Evolutionary conservation across 1,140 invertebrate species (phyloP).

Genomic region (Choristoneura fumiferana): DNA sequence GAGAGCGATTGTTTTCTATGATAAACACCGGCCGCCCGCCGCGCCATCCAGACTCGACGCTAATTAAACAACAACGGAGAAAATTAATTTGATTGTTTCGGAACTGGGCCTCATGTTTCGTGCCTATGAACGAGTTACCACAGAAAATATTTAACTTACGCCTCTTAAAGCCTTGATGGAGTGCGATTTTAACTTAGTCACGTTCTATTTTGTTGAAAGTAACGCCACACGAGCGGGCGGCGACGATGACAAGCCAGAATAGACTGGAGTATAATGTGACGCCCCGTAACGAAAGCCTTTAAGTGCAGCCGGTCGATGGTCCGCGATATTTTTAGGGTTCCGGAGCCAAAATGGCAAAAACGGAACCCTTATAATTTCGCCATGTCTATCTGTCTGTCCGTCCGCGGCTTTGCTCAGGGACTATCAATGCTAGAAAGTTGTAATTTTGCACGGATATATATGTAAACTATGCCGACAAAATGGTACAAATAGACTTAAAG

Average conservation of each 20-base stretch:
- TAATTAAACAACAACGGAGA: slow-evolving; percentile 76
- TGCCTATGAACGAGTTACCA: slow-evolving; percentile 56
- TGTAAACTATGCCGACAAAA: too few relatives aligned
- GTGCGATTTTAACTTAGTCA: slow-evolving; percentile 42
- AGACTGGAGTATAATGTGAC: slow-evolving; percentile 61
- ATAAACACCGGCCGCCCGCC: slow-evolving; percentile 73
- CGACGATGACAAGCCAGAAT: slow-evolving; percentile 53
- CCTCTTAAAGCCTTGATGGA: slow-evolving; percentile 35
- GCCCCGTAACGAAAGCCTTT: slow-evolving; percentile 50
- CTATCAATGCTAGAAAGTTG: too few relatives aligned
- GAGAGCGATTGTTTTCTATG: slow-evolving; percentile 71
- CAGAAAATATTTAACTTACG: slow-evolving; percentile 53
- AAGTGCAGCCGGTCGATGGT: slow-evolving; percentile 48
- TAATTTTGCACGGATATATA: too few relatives aligned
- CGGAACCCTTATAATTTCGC: too few relatives aligned
- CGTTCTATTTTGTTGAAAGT: slow-evolving; percentile 43
- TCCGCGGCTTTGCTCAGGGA: too few relatives aligned
- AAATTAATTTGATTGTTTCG: slow-evolving; percentile 76
- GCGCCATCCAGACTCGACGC: slow-evolving; percentile 64
- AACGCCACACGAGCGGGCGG: slow-evolving; percentile 41
- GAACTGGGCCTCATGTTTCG: slow-evolving; percentile 66
- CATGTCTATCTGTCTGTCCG: too few relatives aligned
- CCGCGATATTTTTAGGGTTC: not conserved
- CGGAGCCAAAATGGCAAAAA: too few relatives aligned
- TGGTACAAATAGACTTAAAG: too few relatives aligned